phyloP scores from a whole-genome alignment of 2,113 vertebrate species.

The Rhineura floridana region DNA sequence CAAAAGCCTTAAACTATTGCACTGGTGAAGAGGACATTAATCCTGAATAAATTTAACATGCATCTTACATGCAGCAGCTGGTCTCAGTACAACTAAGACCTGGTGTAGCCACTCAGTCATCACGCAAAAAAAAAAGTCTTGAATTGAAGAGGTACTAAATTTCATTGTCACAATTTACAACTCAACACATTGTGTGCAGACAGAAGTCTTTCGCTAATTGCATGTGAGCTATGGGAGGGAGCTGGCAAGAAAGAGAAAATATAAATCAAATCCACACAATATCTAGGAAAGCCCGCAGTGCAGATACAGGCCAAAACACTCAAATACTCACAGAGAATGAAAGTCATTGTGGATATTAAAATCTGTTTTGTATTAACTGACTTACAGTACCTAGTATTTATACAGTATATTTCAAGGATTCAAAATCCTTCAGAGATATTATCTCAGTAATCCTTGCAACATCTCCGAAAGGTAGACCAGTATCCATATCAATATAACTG shows the following conservation, averaged over 20 bases:
- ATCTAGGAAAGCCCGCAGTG: neutral
- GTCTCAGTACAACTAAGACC: neutral
- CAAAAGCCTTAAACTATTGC: neutral
- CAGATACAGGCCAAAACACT: neutral
- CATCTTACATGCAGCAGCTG: neutral
- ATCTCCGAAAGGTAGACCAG: neutral
- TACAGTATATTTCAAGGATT: neutral
- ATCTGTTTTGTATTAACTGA: neutral
- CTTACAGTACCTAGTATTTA: neutral
- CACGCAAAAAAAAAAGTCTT: neutral
- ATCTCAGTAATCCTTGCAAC: neutral
- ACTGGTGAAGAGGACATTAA: neutral
- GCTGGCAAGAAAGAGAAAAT: neutral
- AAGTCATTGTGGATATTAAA: neutral
- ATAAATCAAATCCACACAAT: conserved; percentile 7
- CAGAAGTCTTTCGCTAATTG: conserved; percentile 12
- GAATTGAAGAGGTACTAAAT: conserved; percentile 1
- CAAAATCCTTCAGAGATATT: neutral
- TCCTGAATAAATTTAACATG: neutral
- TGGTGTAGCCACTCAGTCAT: neutral
- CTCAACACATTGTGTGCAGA: neutral
- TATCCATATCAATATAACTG: too few relatives aligned
- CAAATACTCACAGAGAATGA: neutral
- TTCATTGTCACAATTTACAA: conserved; percentile 13
- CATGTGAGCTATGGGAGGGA: conserved; percentile 8